Percentiles rank a stretch among this genome's conserved stretches.
phyloP scores from a whole-genome alignment of 2,888 invertebrate genomes.

The Hermodice carunculata region DNA sequence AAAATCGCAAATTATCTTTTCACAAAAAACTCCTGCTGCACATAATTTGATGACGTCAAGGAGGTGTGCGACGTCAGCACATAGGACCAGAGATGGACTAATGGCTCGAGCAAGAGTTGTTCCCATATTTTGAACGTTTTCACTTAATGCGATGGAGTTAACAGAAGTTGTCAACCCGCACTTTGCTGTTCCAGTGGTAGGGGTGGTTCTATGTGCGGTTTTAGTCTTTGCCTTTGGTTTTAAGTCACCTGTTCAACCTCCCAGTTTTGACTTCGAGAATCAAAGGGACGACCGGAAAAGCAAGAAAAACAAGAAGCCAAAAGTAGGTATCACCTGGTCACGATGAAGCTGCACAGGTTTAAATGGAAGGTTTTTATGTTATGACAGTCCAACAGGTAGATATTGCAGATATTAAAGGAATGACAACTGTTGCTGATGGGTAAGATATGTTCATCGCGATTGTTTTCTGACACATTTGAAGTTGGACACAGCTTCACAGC shows the following conservation, averaged over 20 bases:
- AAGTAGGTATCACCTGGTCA: too few species aligned
- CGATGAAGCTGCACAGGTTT: too few species aligned
- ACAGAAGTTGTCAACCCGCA: conserved; percentile 70
- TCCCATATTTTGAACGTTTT: conserved; percentile 22
- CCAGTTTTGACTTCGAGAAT: conserved; percentile 39
- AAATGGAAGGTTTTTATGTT: too few species aligned
- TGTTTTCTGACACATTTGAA: too few species aligned
- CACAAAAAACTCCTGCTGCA: too few species aligned
- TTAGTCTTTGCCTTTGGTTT: conserved; percentile 85
- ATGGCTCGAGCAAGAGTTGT: conserved; percentile 7
- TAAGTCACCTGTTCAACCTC: conserved; percentile 83
- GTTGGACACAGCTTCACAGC: too few species aligned
- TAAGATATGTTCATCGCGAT: too few species aligned
- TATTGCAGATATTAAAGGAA: too few species aligned
- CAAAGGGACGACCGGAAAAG: conserved; percentile 19
- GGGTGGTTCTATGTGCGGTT: conserved; percentile 80
- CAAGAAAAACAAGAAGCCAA: conserved; percentile 7
- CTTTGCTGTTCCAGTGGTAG: conserved; percentile 74
- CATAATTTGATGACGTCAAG: conserved; percentile 19
- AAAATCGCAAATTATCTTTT: too few species aligned
- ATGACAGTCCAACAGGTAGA: too few species aligned
- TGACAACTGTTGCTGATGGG: too few species aligned
- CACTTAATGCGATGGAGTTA: conserved; percentile 53
- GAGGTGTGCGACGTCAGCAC: conserved; percentile 25
- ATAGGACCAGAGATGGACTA: conserved; percentile 17